Base-by-base conservation (phyloP, 2,888 invertebrate genomes). In the Perizoma flavofasciatum region DNA sequence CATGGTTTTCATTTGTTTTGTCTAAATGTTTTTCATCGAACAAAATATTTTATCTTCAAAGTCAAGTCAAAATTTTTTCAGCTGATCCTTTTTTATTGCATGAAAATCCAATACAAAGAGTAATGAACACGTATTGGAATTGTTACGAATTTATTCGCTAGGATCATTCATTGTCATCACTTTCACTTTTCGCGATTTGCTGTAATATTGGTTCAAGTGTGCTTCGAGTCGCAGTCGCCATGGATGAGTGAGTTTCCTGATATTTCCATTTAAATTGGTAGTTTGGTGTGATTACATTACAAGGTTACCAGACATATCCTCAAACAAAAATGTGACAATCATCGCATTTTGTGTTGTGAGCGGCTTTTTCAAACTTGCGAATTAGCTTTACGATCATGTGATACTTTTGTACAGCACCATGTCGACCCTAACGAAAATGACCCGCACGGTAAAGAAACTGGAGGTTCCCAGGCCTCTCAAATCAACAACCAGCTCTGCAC, bases 391-490 rank as follows among this genome's bases (percentile, higher is more conserved):
- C 10, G 10, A 22, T 44, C 5, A 10, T 41, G n/a, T 58, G n/a
- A 41, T 49, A 47, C 61, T 66, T 71, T 65, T 73, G 66, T 80
- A 71, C 75, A 89, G 88, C 89, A 91, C 88, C 85, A 92, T 92
- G 92, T 91, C 92, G 90, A 92, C 92, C 88, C 85, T 90, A 83
- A 92, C 92, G 90, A 94, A 94, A 92, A 93, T 94, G 88, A 94
- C 94, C 87, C 93, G 95, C 87, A 94, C 94, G 76, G 94, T 94
- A 63, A 95, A 95, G 87, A 95, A 95, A 90, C 92, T 95, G 75
- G 95, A 96, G 88, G 94, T 95, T 79, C 95, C 96, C 73, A 93
- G 95, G 85, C 95, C 95, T 77, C 89, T 95, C 71, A 96, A 95
- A 89, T 89, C 90, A 69, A 92, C 93, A 70, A 93, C 94, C 71